A percentile compares a stretch with the other conserved stretches of the same genome.
These are phyloP conservation scores for Agrypnus murinus DNA, from an alignment of 2,888 invertebrate genomes.

Conservation along the genomic window DNA sequence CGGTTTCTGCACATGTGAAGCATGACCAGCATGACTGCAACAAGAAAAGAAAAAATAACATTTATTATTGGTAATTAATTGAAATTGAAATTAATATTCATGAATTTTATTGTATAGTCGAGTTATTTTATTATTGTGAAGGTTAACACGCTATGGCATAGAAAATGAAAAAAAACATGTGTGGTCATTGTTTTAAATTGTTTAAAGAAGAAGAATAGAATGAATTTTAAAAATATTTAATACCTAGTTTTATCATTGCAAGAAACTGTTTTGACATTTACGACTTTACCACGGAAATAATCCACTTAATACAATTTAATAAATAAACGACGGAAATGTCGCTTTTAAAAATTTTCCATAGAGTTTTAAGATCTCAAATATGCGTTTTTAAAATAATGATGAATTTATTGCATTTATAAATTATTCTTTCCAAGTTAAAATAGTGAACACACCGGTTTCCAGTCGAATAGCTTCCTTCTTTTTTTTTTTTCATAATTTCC, in stretches of 20 bases:
- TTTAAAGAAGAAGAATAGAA: too few relatives aligned
- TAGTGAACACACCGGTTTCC: slow-evolving; percentile 1
- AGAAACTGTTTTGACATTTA: too few relatives aligned
- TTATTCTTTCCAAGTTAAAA: background rate
- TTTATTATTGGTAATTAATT: slow-evolving; percentile 11
- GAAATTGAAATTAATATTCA: slow-evolving; percentile 27
- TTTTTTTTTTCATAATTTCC: slow-evolving; percentile 27
- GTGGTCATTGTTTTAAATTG: background rate
- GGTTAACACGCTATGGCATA: background rate
- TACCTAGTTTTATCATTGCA: too few relatives aligned
- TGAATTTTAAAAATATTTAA: too few relatives aligned
- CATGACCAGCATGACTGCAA: slow-evolving; percentile 69
- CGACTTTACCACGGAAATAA: background rate
- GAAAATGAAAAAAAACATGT: slow-evolving; percentile 3
- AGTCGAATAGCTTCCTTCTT: slow-evolving; percentile 15
- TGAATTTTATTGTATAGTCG: background rate
- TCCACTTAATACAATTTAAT: background rate
- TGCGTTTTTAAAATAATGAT: too few relatives aligned
- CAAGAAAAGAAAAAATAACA: slow-evolving; percentile 33
- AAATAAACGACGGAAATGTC: background rate
- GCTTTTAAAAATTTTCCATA: background rate
- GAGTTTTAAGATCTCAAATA: too few relatives aligned
- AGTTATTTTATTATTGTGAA: background rate
- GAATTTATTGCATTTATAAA: too few relatives aligned
- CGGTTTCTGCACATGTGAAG: slow-evolving; percentile 69